These are phyloP conservation scores for Glossophaga mutica DNA, from an alignment of 2,797 vertebrate species.

Conservation along the genomic window DNA sequence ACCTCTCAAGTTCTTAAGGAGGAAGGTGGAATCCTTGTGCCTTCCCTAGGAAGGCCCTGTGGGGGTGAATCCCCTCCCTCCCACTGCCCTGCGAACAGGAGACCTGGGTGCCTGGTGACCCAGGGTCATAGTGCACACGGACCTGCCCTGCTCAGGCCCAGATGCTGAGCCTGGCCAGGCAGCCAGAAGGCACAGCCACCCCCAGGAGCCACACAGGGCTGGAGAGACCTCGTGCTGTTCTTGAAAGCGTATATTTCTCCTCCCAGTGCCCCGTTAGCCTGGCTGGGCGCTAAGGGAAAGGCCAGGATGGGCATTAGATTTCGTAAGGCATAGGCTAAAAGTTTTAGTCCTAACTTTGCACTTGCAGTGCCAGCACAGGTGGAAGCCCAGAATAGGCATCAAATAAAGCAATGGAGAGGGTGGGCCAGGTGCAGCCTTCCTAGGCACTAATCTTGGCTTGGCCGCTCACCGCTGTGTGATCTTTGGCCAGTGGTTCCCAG, in stretches of 20 bases:
- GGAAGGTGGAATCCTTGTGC: not conserved
- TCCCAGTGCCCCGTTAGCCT: not conserved
- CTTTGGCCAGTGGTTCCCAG: not conserved
- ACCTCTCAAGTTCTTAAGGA: not conserved
- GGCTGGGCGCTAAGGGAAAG: not conserved
- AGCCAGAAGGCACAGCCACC: not conserved
- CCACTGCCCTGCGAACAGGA: not conserved
- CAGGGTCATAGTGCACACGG: rapidly evolving
- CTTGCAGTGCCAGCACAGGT: not conserved
- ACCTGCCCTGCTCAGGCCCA: not conserved
- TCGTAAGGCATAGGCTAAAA: not conserved
- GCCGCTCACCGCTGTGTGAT: rapidly evolving
- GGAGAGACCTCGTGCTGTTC: not conserved
- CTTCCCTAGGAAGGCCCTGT: not conserved
- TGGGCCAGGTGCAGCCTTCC: not conserved
- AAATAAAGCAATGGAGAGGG: rapidly evolving
- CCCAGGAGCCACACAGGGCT: not conserved
- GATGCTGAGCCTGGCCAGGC: not conserved
- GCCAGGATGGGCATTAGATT: not conserved
- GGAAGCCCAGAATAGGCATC: not conserved
- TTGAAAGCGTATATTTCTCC: not conserved
- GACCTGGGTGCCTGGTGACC: not conserved
- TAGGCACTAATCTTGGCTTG: not conserved
- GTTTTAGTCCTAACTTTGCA: not conserved
- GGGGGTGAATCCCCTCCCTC: not conserved